phyloP scores from a whole-genome alignment of 2,797 vertebrate genomes.

The Typhlichthys eigenmanni region DNA sequence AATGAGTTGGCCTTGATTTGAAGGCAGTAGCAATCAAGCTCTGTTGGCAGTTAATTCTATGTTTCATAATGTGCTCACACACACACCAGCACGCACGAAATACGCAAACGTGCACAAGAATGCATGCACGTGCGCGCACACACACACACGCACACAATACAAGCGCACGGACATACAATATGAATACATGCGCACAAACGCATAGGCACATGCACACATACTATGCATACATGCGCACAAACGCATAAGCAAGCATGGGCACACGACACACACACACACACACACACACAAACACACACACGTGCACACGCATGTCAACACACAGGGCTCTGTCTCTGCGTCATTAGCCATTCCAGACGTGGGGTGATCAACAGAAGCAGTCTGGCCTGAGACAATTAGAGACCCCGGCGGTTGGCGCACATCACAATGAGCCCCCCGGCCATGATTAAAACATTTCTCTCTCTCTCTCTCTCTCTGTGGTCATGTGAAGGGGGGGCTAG shows the following conservation, averaged over 20 bases:
- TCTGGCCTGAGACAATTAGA: conserved; percentile 76
- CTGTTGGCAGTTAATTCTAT: conserved; percentile 57
- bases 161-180: neutral
- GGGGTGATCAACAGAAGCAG: conserved; percentile 74
- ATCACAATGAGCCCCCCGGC: conserved; percentile 75
- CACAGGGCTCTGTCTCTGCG: conserved; percentile 47
- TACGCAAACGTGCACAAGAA: neutral
- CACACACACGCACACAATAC: conserved; percentile 14
- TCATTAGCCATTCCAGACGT: conserved; percentile 77
- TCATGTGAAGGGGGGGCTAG: conserved; percentile 34
- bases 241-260: neutral
- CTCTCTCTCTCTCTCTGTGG: conserved; percentile 46
- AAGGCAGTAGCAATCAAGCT: conserved; percentile 56
- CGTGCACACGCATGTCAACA: neutral
- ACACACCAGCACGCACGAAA: conserved; percentile 25
- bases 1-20: conserved; percentile 50
- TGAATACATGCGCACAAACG: too few relatives aligned
- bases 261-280: conserved; percentile 3
- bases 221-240: neutral
- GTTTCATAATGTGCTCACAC: conserved; percentile 65
- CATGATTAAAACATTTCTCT: conserved; percentile 76
- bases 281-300: conserved; percentile 8
- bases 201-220: neutral
- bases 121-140: conserved; percentile 19
- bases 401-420: conserved; percentile 72